A percentile compares a stretch with the other conserved stretches of the same genome.
phyloP scores from a whole-genome alignment of 37 sponge, comb jelly and placozoan genomes.

The Cliona cf. orientalis region DNA sequence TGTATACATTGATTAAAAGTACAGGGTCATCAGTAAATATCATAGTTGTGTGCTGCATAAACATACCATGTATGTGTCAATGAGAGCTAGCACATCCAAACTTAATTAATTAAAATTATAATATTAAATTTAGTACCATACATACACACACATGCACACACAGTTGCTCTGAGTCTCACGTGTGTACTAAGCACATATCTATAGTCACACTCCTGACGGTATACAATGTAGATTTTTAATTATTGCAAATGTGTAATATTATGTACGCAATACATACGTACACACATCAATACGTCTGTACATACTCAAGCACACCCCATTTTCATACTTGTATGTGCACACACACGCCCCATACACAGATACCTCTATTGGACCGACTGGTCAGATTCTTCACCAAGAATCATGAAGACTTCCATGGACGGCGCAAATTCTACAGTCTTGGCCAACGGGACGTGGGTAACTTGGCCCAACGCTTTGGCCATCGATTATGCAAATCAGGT shows the following conservation, averaged over 20 bases:
- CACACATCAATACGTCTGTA: neutral
- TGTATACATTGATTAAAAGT: no score
- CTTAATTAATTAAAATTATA: no score
- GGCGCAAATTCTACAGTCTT: conserved; percentile 23
- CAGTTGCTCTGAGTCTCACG: no score
- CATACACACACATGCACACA: neutral
- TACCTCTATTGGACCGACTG: conserved; percentile 71
- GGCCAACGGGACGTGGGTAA: conserved; percentile 12
- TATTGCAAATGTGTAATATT: no score
- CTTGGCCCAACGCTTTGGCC: conserved; percentile 47
- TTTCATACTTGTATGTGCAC: neutral
- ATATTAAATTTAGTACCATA: no score
- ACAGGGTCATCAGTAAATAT: no score
- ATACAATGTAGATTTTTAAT: no score
- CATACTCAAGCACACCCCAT: neutral
- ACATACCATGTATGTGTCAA: no score
- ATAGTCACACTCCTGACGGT: no score
- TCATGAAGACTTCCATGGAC: conserved; percentile 70
- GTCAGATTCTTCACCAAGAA: conserved; percentile 14
- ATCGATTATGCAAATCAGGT: conserved; percentile 9
- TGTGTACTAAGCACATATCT: no score
- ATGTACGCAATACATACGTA: neutral
- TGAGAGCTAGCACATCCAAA: no score
- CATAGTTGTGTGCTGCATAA: no score
- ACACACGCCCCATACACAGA: conserved; percentile 17